Evolutionary conservation across 2,113 vertebrate genomes (phyloP), one percentile per base, ranked within the genome.

Genomic region (Tychaedon coryphoeus): DNA sequence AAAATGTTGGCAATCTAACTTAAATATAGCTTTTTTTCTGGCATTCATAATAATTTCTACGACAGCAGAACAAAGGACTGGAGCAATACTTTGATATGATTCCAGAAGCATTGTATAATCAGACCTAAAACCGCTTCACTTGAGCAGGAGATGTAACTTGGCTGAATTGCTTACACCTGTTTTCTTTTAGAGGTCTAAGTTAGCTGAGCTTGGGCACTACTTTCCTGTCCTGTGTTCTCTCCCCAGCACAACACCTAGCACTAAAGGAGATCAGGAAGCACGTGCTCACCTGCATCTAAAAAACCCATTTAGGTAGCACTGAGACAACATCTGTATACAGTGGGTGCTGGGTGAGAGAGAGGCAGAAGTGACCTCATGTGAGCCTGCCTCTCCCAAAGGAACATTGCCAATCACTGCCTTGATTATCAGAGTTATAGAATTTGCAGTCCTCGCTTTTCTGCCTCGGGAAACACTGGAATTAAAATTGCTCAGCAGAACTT

Each of bases 401-500:
- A 74, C 36, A 48, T 29, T 73, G 81, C 47, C 88, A 94, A 81
- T 95, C 94, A 94, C 60, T 60, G 36, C 57, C 75, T 86, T 92
- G 78, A 96, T 95, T 96, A 96, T 92, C 64, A 70, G 71, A 88
- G 51, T 91, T 92, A 94, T 14, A 83, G 93, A 90, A 87, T 78
- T 89, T 83, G 62, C 89, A 95, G 84, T 29, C 79, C 66, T 94
- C 12, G 47, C 71, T 94, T 96, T 97, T 94, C 70, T 93, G 92
- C 91, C 91, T 94, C 8, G 18, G 95, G 94, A 93, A 97, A 96
- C 87, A 93, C 81, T 93, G 65, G 73, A 96, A 96, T 95, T 91
- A 94, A 92, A 93, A 92, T 54, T 87, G 93, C 61, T 89, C 76
- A 79, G 90, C 64, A 93, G 67, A 93, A 88, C 90, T 94, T 88